Percentiles rank a stretch among this genome's conserved stretches.
These are phyloP conservation scores for Microtus pennsylvanicus DNA, from an alignment of 2,113 vertebrate genomes.

Conservation along the genomic window DNA sequence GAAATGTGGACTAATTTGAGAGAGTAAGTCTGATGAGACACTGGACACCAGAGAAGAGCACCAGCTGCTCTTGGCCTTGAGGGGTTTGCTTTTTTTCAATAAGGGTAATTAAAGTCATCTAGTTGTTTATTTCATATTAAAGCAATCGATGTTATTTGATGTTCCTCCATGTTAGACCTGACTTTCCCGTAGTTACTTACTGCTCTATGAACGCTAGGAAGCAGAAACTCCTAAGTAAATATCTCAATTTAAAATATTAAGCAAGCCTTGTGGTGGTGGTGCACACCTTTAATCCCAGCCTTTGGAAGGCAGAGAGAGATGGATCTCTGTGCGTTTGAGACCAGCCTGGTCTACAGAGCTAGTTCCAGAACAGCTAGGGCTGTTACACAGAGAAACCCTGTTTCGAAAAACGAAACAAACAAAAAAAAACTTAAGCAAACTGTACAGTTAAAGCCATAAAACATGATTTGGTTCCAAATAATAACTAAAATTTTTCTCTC, in stretches of 20 bases:
- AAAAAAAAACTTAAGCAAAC: conserved; percentile 51
- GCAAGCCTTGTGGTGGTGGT: too few relatives aligned
- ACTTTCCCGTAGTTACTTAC: conserved; percentile 21
- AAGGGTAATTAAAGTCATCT: not conserved
- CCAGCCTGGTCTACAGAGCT: too few relatives aligned
- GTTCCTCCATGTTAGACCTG: not conserved
- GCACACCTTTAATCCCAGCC: too few relatives aligned
- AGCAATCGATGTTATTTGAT: not conserved
- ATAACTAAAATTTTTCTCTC: conserved; percentile 40
- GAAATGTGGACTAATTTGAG: not conserved
- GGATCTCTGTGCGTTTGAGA: too few relatives aligned
- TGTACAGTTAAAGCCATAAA: conserved; percentile 35
- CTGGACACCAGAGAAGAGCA: not conserved
- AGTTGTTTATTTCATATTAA: not conserved
- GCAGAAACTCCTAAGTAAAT: conserved; percentile 38
- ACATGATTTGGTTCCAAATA: conserved; percentile 48
- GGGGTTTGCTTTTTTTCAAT: not conserved
- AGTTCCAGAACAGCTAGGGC: too few relatives aligned
- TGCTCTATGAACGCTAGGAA: conserved; percentile 61
- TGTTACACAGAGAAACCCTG: too few relatives aligned
- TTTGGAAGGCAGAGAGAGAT: too few relatives aligned
- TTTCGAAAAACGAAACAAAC: too few relatives aligned
- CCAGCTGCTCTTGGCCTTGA: not conserved
- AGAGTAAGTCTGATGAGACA: not conserved
- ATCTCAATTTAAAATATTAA: conserved; percentile 64